Conservation (phyloP, 2,797 vertebrate genomes). For the Gymnocypris eckloni region DNA sequence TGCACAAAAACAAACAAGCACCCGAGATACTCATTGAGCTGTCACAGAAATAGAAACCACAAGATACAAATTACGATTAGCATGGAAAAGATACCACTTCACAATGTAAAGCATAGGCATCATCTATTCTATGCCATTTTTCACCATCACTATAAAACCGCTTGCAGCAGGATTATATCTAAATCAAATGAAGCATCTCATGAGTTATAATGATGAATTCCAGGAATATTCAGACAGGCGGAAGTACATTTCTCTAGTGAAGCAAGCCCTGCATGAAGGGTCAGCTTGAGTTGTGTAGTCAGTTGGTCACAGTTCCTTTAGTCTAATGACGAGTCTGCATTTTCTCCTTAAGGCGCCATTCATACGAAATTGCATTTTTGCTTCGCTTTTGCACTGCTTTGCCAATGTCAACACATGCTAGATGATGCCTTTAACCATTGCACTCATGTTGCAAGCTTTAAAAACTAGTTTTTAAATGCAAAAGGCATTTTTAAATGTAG, state of each 20-base stretch:
- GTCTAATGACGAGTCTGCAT: not conserved
- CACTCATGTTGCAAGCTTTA: not conserved
- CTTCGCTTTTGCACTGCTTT: too few relatives aligned
- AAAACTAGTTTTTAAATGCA: not conserved
- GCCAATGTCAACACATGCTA: not conserved
- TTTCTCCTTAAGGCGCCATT: not conserved
- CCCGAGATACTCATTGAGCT: not conserved
- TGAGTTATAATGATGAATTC: slow-evolving; percentile 1
- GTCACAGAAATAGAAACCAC: not conserved
- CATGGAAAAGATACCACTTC: not conserved
- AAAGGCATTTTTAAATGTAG: not conserved
- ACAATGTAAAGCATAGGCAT: not conserved
- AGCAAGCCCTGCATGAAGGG: not conserved
- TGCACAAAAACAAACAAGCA: not conserved
- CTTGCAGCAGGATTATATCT: not conserved
- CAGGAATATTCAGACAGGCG: not conserved
- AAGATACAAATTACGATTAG: not conserved
- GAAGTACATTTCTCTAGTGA: not conserved
- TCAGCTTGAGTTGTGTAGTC: not conserved
- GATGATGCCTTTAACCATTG: not conserved
- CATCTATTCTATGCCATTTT: not conserved
- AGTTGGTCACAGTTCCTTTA: not conserved
- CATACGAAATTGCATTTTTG: not conserved
- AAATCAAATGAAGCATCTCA: slow-evolving; percentile 5
- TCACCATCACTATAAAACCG: not conserved